Evolutionary conservation across 1,140 invertebrate species (phyloP).

Genomic region (Lepidurus packardi): DNA sequence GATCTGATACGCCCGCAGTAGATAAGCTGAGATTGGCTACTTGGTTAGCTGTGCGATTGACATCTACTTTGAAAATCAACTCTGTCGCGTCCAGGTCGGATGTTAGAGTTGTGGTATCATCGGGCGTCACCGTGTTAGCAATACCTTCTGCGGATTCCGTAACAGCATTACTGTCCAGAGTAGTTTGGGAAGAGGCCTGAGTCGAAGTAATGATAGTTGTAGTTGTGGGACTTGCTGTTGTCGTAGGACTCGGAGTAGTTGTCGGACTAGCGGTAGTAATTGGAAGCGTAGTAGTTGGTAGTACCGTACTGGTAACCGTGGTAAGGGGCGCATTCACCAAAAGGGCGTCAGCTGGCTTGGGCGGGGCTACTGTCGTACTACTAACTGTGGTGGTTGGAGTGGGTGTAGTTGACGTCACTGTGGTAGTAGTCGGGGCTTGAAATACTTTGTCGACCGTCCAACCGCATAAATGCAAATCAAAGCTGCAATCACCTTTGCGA

Average conservation of each 20-base stretch:
- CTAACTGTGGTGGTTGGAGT: neutral
- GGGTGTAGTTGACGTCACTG: neutral
- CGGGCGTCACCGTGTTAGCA: constrained; percentile 11
- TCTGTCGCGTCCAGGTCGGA: neutral
- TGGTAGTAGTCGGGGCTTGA: neutral
- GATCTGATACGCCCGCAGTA: neutral
- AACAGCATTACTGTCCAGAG: neutral
- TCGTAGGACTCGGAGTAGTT: neutral
- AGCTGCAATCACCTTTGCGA: constrained; percentile 29
- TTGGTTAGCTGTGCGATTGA: constrained; percentile 17
- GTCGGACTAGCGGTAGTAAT: neutral
- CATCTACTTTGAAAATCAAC: neutral
- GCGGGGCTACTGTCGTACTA: neutral
- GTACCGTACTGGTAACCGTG: neutral
- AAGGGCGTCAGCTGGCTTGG: neutral
- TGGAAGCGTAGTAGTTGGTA: neutral
- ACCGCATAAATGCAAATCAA: constrained; percentile 28
- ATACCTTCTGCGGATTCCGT: neutral
- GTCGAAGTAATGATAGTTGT: neutral
- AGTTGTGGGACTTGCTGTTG: constrained; percentile 4
- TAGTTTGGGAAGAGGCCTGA: neutral
- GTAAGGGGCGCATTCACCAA: neutral
- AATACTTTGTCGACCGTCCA: constrained; percentile 30
- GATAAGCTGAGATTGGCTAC: neutral
- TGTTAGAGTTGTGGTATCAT: neutral